A percentile compares a stretch with the other conserved stretches of the same genome.
Evolutionary conservation across 2,888 invertebrate genomes (phyloP).

Genomic region (Caenorhabditis virilis): DNA sequence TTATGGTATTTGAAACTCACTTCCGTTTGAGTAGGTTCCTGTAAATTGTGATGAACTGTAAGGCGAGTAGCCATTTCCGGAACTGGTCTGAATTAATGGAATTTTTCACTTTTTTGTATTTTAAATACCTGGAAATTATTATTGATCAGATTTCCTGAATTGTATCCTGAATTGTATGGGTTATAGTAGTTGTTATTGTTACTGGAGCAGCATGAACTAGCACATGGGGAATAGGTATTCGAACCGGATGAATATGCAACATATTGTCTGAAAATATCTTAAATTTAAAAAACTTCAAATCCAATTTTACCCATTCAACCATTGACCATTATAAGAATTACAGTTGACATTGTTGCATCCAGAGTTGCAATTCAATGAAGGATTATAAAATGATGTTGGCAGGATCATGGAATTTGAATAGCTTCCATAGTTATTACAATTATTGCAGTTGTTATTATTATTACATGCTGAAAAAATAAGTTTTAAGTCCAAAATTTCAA

Average conservation of each 20-base stretch:
- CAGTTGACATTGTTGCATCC: conserved; percentile 49
- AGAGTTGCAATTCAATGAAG: conserved; percentile 45
- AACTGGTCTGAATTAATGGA: neutral
- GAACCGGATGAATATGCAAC: conserved; percentile 47
- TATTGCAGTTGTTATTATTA: conserved; percentile 31
- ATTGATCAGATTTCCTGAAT: conserved; percentile 1
- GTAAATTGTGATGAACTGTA: conserved; percentile 7
- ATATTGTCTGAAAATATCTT: conserved; percentile 50
- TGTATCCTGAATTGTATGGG: neutral
- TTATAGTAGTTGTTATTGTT: conserved; percentile 15
- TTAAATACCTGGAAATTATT: too few relatives aligned
- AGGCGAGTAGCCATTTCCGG: neutral
- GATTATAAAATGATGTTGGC: conserved; percentile 47
- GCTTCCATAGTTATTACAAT: conserved; percentile 27
- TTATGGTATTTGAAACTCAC: conserved; percentile 2
- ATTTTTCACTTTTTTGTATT: too few relatives aligned
- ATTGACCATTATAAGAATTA: conserved; percentile 48
- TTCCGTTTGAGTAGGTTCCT: conserved; percentile 32
- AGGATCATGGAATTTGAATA: conserved; percentile 15
- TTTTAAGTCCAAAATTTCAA: neutral
- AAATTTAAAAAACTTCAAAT: neutral
- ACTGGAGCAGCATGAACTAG: conserved; percentile 45
- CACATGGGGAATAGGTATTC: conserved; percentile 49
- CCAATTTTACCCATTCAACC: conserved; percentile 37
- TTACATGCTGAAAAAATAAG: neutral